Conservation (phyloP, 2,797 vertebrate species). For the Notamacropus eugenii region DNA sequence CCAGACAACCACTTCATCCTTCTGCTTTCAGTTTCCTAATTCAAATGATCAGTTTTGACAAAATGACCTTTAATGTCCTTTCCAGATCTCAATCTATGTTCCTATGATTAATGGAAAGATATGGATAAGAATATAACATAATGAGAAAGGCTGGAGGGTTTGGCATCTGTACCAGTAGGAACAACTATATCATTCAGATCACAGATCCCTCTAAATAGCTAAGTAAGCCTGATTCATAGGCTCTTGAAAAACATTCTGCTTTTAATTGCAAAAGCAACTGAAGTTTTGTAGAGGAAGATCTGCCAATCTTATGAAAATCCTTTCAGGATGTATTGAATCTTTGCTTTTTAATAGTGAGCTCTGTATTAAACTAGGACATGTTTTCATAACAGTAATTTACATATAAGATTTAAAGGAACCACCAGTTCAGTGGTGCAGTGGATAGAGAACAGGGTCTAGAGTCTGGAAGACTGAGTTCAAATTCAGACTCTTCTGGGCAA, state of each 20-base stretch:
- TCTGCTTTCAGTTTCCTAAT: neutral
- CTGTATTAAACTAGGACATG: neutral
- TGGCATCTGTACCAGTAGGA: neutral
- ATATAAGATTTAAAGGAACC: neutral
- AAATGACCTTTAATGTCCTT: neutral
- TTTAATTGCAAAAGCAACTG: constrained; percentile 65
- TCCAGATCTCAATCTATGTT: neutral
- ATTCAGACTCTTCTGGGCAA: neutral
- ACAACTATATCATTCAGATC: neutral
- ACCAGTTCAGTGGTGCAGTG: neutral
- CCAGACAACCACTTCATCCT: neutral
- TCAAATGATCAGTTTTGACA: neutral
- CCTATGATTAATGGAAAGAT: neutral
- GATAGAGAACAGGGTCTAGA: neutral
- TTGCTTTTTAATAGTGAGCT: neutral
- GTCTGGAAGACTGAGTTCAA: neutral
- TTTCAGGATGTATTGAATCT: neutral
- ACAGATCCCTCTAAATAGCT: neutral
- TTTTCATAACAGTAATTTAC: neutral
- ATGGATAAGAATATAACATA: neutral
- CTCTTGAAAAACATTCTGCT: constrained; percentile 59
- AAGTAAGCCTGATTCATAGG: constrained; percentile 13
- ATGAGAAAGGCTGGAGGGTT: neutral
- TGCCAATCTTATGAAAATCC: neutral
- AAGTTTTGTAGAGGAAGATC: constrained; percentile 25